Evolutionary conservation across 2,888 invertebrate species (phyloP), one percentile per base, ranked within the genome.

Genomic region (Hedychridium roseum): DNA sequence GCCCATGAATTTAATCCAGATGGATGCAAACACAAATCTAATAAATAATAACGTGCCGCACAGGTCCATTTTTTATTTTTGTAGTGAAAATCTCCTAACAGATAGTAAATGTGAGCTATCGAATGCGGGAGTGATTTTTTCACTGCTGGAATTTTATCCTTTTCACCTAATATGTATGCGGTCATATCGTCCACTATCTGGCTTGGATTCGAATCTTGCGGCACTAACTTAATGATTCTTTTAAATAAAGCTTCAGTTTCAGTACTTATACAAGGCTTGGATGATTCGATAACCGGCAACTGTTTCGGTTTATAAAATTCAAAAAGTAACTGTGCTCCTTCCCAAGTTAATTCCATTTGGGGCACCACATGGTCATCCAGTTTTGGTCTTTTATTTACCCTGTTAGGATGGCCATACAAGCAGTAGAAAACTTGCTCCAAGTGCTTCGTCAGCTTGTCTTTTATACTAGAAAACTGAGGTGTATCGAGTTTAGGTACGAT

Each of bases 41-140:
- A 81, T 43, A 88, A 83, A 74, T 94, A 96, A 77, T 89, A 94
- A 68, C 89, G 88, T 2, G 91, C 84, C 7, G 94, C 91, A 71
- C 87, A 85, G 18, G 81, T 80, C 60, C 84, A 86, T 60, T 94
- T 92, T 63, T 89, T 88, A 71, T 88, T 91, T 79, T 97, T 97
- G 71, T 96, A 94, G 79, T 94, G 90, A 79, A 89, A 93, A 81
- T 97, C 97, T 1, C 90, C 97, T 16, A 97, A 80, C n/a, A 97
- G 81, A 74, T 94, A 97, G 76, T 91, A 97, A 47, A 94, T 86
- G 41, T 90, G 88, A 26, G 85, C 84, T 68, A 89, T 83, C 73
- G 86, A 84, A 41, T 82, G 82, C 0, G 87, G 86, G 35, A 88
- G 64, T 3, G 82, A 70, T 44, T 81, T 79, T 26, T 81, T 81